phyloP scores from a whole-genome alignment of 2,888 invertebrate species.

The Cerastoderma edule region DNA sequence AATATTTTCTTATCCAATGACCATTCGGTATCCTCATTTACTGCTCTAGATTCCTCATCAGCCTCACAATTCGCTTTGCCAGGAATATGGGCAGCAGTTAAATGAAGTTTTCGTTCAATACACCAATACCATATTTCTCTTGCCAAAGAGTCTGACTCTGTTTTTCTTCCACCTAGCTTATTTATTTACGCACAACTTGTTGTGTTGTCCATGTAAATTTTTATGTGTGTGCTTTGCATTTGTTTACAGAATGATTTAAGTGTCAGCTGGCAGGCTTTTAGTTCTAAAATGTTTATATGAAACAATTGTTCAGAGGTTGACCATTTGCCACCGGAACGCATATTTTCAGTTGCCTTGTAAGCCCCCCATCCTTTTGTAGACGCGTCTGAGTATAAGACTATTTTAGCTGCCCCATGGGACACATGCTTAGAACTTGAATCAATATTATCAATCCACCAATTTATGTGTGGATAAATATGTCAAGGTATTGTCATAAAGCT shows the following conservation, averaged over 20 bases:
- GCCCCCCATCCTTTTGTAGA: constrained; percentile 2
- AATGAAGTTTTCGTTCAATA: constrained; percentile 15
- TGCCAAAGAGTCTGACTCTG: neutral
- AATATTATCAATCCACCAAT: constrained; percentile 48
- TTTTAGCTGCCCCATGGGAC: neutral
- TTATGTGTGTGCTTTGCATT: constrained; percentile 4
- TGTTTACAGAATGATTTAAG: constrained; percentile 20
- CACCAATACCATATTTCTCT: constrained; percentile 22
- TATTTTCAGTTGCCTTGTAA: neutral
- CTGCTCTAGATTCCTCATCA: constrained; percentile 35
- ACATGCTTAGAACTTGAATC: neutral
- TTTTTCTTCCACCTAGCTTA: constrained; percentile 30
- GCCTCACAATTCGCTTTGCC: constrained; percentile 40
- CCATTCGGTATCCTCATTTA: constrained; percentile 56
- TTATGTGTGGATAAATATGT: neutral
- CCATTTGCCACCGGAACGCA: constrained; percentile 17
- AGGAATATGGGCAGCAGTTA: constrained; percentile 44
- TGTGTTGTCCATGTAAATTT: constrained; percentile 35
- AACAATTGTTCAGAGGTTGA: constrained; percentile 19
- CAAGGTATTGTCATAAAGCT: constrained; percentile 15
- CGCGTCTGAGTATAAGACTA: neutral
- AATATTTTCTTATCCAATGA: constrained; percentile 29
- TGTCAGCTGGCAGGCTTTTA: constrained; percentile 31
- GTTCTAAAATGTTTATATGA: constrained; percentile 40
- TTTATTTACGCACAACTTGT: constrained; percentile 36